Evolutionary conservation across 2,888 invertebrate species (phyloP), one percentile per base, ranked within the genome.

Genomic region (Maniola hyperantus): DNA sequence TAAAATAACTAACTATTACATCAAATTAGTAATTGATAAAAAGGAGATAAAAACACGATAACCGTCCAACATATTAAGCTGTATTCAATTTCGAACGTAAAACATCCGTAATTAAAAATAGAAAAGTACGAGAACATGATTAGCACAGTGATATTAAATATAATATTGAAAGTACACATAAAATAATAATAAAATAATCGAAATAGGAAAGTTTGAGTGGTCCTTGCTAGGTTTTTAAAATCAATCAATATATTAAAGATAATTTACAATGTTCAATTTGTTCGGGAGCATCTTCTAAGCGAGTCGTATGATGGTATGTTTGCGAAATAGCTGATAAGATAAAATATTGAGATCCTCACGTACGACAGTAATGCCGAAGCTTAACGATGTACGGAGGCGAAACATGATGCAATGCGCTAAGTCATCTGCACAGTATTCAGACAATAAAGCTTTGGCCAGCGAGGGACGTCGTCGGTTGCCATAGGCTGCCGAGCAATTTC

Each of bases 121-220:
- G 75, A 79, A 74, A 73, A 70, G 74, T 69, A 76, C 72, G 72
- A 73, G 66, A 73, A 74, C 59, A 70, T 69, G 70, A 65, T 67
- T 50, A 71, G 71, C 72, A 73, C 71, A 72, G 72, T 74, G 72
- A 73, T 67, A 75, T 71, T 65, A 67, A 73, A 75, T 65, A 74
- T 61, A 58, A 61, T 68, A 70, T 67, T 62, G 68, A 65, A 71
- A 65, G 63, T 70, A 68, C 69, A 66, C 58, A 72, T 70, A 68
- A 77, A 78, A 79, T 77, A 78, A 80, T 77, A 71, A 74, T 79
- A 77, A 79, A 83, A 77, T 80, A 81, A 80, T 82, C 76, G 79
- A 82, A 85, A 85, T 93, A 94, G 94, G 94, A 94, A 94, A 93
- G 89, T 94, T 95, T 95, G 95, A 95, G 95, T 95, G 95, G 95